Conservation (phyloP, 2,888 invertebrate species). For the Diarsia rubi region DNA sequence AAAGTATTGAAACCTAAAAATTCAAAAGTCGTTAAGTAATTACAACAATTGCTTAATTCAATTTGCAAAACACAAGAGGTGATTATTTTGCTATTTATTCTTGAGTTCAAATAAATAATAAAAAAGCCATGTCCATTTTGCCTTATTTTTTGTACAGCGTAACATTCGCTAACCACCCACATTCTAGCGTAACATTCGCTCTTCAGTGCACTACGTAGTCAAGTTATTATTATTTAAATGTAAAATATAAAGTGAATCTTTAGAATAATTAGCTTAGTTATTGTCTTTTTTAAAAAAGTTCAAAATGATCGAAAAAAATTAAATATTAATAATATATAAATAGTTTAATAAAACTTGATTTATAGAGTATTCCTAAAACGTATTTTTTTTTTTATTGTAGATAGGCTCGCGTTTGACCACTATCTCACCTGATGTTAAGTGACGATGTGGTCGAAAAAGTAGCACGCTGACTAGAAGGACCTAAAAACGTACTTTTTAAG, state of each 20-base stretch:
- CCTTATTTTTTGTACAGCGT: background rate
- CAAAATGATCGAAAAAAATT: background rate
- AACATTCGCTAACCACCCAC: background rate
- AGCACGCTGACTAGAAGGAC: too few relatives aligned
- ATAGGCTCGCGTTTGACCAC: too few relatives aligned
- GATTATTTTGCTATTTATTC: background rate
- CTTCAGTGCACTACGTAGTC: background rate
- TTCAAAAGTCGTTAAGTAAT: background rate
- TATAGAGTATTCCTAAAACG: too few relatives aligned
- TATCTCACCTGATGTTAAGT: too few relatives aligned
- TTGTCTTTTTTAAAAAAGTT: background rate
- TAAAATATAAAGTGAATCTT: background rate
- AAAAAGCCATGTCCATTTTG: background rate
- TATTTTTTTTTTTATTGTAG: too few relatives aligned
- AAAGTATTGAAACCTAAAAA: background rate
- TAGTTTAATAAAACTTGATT: too few relatives aligned
- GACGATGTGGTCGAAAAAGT: too few relatives aligned
- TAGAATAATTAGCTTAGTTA: too few relatives aligned
- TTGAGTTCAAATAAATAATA: background rate
- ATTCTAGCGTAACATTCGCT: background rate
- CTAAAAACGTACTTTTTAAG: background rate
- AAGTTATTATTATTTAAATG: background rate
- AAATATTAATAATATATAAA: background rate
- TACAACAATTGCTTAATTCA: background rate
- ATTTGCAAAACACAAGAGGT: background rate